A percentile compares a stretch with the other conserved stretches of the same genome.
These are phyloP conservation scores for Oxystoma pomonae DNA, from an alignment of 2,888 invertebrate genomes.

Conservation along the genomic window DNA sequence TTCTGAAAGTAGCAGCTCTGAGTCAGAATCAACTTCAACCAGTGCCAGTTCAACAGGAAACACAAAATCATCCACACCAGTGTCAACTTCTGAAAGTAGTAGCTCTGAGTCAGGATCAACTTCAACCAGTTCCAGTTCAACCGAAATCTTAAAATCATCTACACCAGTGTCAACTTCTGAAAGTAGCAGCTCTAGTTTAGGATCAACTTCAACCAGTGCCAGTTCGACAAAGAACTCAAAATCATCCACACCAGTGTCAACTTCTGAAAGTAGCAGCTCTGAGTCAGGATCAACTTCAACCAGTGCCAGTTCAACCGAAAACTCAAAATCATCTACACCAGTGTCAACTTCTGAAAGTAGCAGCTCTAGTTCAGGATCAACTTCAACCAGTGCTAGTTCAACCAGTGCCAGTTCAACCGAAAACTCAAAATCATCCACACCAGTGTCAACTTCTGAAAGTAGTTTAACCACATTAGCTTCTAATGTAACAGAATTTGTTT, in stretches of 20 bases:
- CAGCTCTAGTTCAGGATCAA: not conserved
- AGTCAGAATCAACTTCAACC: not conserved
- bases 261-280: not conserved
- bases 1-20: not conserved
- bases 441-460: not conserved
- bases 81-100: not conserved
- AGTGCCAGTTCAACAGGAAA: not conserved
- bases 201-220: not conserved
- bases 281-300: not conserved
- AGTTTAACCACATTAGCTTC: conserved; percentile 6
- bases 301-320: not conserved
- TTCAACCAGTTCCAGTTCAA: not conserved
- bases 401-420: not conserved
- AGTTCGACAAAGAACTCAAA: not conserved
- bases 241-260: not conserved
- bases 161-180: not conserved
- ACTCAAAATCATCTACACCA: not conserved
- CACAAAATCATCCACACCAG: not conserved
- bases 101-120: not conserved
- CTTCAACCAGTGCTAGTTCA: not conserved
- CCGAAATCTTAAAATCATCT: not conserved
- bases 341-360: not conserved
- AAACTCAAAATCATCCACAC: not conserved
- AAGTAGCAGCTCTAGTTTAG: not conserved
- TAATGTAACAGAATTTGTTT: conserved; percentile 25